Base-by-base conservation (phyloP, 2,797 vertebrate genomes). In the Fringilla coelebs region DNA sequence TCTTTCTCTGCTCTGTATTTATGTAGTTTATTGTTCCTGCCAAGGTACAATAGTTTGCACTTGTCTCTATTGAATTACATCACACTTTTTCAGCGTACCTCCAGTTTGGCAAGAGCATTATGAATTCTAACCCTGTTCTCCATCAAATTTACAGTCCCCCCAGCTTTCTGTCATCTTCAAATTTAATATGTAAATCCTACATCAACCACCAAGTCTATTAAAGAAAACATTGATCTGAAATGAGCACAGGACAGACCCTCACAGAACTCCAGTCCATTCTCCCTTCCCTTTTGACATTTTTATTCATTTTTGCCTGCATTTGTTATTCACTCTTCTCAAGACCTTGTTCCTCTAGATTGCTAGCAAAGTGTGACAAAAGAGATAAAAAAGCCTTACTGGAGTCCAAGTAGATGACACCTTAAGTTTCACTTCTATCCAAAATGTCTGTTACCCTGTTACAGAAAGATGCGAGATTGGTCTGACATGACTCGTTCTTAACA, bases 51-150 rank as follows among this genome's bases (percentile, higher is more conserved):
- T 62, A 90, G 83, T 81, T 95, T 89, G 80, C 5, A 5, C 55
- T 95, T 86, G 55, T 94, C 32, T 76, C 80, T 87, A 41, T 36
- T 93, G 85, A 95, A 95, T 93, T 94, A 88, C 70, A 85, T 87
- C 51, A 71, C 63, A 60, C 18, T 91, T 94, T 88, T 94, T 84
- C 66, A 52, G 36, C 31, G 41, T 83, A 71, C 70, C 34, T 94
- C 58, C 8, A 17, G 46, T 86, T 90, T 90, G 36, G 71, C 91
- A 93, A 76, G 55, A 91, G 48, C 71, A 73, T 90, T 88, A 93
- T 20, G 40, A 94, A 96, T 94, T 91, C 83, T 73, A 79, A 76
- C 41, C 31, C 58, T 36, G 34, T 86, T 87, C 66, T 93, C 48
- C 63, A 85, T 70, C 55, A 90, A 81, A 90, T 63, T 88, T 60